Base-by-base conservation (phyloP, 2,797 vertebrate species). In the Champsocephalus esox region DNA sequence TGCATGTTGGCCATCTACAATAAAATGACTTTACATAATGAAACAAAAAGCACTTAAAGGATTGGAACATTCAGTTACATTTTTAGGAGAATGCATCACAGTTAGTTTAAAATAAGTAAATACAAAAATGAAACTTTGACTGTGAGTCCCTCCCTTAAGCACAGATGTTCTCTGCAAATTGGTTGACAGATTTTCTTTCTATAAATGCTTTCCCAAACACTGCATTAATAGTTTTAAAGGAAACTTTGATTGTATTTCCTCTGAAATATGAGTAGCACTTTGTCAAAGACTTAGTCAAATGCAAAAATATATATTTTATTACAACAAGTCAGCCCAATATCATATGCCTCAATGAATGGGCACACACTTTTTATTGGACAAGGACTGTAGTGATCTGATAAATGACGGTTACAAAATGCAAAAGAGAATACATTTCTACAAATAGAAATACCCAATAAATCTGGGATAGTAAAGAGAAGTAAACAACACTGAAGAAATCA, bases 121-220 rank as follows among this genome's bases (percentile, higher is more conserved):
- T 38, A 38, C 28, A 28, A 28, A 28, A 38, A 38, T 38, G 34
- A 38, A 38, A 38, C 7, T 28, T 28, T 28, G 28, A 28, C 4
- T 28, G 28, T 28, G 28, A 28, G 28, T 28, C 28, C 17, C 12
- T 50, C 57, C 21, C 9, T 43, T 24, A 10, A 66, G 63, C 57
- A 57, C 51, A 72, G 50, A 66, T 66, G 58, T 46, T 46, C n/a
- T 24, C 45, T 78, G 69, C 45, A 67, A 78, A 73, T 78, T 61
- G 44, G 64, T 14, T 11, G 45, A 58, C 51, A 46, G 11, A 44
- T 78, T 67, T 61, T 44, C 21, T 67, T 61, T 58, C 0, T 19
- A 41, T 45, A 11, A 63, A 28, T 44, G 13, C 13, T 65, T 61
- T 44, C 13, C 34, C 21, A 50, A 43, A 56, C 28, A 56, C 56